phyloP scores from a whole-genome alignment of 2,888 invertebrate species.

The Megastigmus dorsalis region DNA sequence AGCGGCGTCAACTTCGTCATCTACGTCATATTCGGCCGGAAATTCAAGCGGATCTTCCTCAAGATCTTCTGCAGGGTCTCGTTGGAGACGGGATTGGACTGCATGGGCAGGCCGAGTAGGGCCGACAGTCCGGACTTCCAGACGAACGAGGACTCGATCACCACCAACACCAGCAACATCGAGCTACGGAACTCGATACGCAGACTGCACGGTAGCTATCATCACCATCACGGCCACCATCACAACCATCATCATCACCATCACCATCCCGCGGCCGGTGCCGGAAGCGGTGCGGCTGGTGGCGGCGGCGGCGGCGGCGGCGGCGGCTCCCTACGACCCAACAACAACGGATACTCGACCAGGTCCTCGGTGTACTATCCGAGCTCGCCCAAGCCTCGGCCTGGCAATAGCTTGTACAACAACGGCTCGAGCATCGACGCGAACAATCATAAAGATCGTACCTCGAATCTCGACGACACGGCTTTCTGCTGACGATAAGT shows the following conservation, averaged over 20 bases:
- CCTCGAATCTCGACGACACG: slow-evolving; percentile 18
- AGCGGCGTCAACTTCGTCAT: slow-evolving; percentile 98
- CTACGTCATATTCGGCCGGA: slow-evolving; percentile 98
- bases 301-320: not conserved
- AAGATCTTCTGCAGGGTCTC: slow-evolving; percentile 82
- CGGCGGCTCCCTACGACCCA: slow-evolving; percentile 18
- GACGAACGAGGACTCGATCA: slow-evolving; percentile 88
- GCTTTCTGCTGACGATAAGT: slow-evolving; percentile 46
- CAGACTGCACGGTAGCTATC: slow-evolving; percentile 50
- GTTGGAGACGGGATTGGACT: slow-evolving; percentile 62
- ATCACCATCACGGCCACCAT: not conserved
- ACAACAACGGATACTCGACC: slow-evolving; percentile 26
- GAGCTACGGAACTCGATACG: slow-evolving; percentile 83
- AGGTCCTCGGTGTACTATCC: slow-evolving; percentile 45
- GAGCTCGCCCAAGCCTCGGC: slow-evolving; percentile 23
- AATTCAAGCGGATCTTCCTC: slow-evolving; percentile 92
- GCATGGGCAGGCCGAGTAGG: slow-evolving; percentile 41
- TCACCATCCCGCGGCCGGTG: not conserved
- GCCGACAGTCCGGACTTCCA: slow-evolving; percentile 75
- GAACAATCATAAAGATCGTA: slow-evolving; percentile 2
- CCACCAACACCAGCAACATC: slow-evolving; percentile 81
- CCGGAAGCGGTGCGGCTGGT: not conserved
- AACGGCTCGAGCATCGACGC: slow-evolving; percentile 26
- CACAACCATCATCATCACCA: slow-evolving; percentile 4
- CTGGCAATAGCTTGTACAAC: slow-evolving; percentile 23